phyloP scores from a whole-genome alignment of 2,797 vertebrate genomes.

The Micromesistius poutassou region DNA sequence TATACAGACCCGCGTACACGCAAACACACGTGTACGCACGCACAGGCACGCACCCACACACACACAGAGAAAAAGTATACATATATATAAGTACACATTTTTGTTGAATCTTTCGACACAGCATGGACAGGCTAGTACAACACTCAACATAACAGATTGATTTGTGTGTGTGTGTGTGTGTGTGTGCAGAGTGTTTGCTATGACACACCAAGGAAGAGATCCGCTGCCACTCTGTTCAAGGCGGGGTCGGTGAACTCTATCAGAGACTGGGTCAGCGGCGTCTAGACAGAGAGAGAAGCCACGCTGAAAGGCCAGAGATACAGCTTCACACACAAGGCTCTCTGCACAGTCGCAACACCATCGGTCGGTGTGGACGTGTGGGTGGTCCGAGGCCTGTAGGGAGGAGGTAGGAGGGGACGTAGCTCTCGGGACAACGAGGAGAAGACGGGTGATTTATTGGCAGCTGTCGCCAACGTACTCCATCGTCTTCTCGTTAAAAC shows the following conservation, averaged over 20 bases:
- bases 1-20: conserved; percentile 8
- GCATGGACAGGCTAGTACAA: neutral
- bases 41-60: neutral
- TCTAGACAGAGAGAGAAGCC: conserved; percentile 58
- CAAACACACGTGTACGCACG: too few species aligned
- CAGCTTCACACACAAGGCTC: neutral
- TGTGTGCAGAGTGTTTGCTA: neutral
- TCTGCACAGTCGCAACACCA: neutral
- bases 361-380: neutral
- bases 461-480: neutral
- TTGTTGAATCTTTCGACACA: neutral
- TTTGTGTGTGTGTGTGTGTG: conserved; percentile 4
- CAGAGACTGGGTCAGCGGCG: conserved; percentile 86
- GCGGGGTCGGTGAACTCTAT: conserved; percentile 85
- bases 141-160: neutral
- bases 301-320: neutral
- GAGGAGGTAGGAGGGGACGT: neutral
- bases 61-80: neutral
- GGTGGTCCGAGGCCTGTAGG: neutral
- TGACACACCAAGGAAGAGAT: conserved; percentile 86
- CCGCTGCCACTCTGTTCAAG: conserved; percentile 84
- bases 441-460: neutral
- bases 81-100: neutral
- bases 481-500: neutral
- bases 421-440: neutral